Percentiles rank a stretch among this genome's conserved stretches.
Evolutionary conservation across 2,797 vertebrate genomes (phyloP).

Genomic region (Protosalanx chinensis): DNA sequence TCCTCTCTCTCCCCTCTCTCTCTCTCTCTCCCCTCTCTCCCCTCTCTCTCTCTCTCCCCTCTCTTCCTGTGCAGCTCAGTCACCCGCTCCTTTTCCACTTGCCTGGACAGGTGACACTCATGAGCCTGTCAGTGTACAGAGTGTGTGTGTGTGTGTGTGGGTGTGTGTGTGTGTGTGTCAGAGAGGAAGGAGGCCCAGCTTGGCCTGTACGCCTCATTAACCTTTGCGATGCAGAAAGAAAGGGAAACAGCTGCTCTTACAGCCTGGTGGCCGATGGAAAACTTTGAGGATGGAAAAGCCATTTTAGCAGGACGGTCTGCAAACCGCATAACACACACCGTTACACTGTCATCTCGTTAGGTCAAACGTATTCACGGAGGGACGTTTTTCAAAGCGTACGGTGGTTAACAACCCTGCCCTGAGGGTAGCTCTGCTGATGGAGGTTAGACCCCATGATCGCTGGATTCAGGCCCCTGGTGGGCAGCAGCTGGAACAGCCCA

Average conservation of each 20-base stretch:
- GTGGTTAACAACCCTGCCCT: not conserved
- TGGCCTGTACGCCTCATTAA: not conserved
- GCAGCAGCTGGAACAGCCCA: not conserved
- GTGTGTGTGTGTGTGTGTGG: no score
- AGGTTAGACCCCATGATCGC: not conserved
- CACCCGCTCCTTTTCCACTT: slow-evolving; percentile 11
- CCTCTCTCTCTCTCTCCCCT: not conserved
- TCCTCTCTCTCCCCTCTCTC: not conserved
- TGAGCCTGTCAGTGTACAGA: slow-evolving; percentile 12
- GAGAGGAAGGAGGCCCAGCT: no score
- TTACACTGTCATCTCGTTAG: not conserved
- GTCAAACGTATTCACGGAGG: not conserved
- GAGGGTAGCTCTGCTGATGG: not conserved
- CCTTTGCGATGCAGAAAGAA: not conserved
- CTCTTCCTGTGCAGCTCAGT: not conserved
- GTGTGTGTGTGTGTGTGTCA: no score
- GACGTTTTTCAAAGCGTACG: not conserved
- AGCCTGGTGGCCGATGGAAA: not conserved
- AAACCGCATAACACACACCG: no score
- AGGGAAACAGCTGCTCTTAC: no score
- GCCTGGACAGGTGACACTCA: slow-evolving; percentile 23
- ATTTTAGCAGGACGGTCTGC: no score
- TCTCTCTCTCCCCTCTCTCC: not conserved
- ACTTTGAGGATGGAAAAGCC: not conserved
- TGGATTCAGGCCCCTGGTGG: not conserved